Evolutionary conservation across 2,797 vertebrate genomes (phyloP).

Genomic region (Mus minutoides): DNA sequence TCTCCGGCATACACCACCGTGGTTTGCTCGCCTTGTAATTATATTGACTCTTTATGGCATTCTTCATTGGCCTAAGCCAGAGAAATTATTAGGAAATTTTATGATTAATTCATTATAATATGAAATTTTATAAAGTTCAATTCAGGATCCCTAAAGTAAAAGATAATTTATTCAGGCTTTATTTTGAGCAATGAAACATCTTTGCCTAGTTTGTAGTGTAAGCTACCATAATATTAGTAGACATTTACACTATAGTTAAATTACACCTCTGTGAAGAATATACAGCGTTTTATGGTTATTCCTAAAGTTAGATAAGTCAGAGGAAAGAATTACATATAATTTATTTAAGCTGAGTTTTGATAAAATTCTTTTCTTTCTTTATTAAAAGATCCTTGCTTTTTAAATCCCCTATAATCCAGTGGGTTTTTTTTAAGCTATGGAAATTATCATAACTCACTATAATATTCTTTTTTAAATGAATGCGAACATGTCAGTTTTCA

Average conservation of each 20-base stretch:
- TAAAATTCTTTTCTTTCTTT: not conserved
- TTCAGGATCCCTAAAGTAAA: not conserved
- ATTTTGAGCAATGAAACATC: not conserved
- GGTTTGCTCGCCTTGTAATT: not conserved
- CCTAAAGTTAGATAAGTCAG: not conserved
- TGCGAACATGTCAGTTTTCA: not conserved
- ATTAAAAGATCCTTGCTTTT: not conserved
- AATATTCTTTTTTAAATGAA: not conserved
- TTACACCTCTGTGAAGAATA: not conserved
- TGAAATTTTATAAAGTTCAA: not conserved
- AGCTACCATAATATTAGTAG: not conserved
- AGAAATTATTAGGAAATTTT: not conserved
- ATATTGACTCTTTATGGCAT: conserved; percentile 7
- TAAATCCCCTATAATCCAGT: not conserved
- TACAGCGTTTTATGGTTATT: not conserved
- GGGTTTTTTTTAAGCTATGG: conserved; percentile 25
- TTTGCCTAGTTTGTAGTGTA: not conserved
- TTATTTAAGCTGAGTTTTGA: not conserved
- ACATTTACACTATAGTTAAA: not conserved
- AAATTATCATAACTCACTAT: not conserved
- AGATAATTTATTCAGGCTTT: not conserved
- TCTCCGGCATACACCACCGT: no score
- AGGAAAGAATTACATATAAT: conserved; percentile 22
- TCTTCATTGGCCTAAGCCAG: not conserved
- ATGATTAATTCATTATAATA: not conserved